Base-by-base conservation (phyloP, 2,888 invertebrate genomes). In the Cryptocheilus praepositus region DNA sequence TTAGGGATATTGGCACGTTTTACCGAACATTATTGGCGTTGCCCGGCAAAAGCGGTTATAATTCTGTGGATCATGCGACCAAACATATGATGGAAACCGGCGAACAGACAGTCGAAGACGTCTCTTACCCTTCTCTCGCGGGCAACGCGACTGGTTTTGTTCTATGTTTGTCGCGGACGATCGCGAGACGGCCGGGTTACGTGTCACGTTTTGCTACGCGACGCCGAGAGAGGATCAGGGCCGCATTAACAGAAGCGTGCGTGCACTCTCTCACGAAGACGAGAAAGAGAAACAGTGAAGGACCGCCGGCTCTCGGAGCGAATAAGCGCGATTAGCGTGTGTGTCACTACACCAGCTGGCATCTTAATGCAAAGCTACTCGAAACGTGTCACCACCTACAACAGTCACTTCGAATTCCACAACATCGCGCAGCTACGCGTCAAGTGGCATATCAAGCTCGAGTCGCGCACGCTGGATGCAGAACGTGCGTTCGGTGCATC, bases 1-100 rank as follows among this genome's bases (percentile, higher is more conserved):
- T 82, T 79, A 82, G 79, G 77, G 67, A 78, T 73, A 79, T 75
- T 80, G 74, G 79, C 79, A 79, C 69, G 75, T 76, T 70, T 61
- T 67, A 49, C 63, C 43, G 53, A 69, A 70, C 36, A 11, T 36
- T 58, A 49, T 49, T 18, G 49, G 49, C 49, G 5, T 16, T 13
- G 18, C 49, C 36, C 36, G 36, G 13, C 36, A n/a, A 25, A 53
- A 4, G 15, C 36, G 45, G 22, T 22, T 25, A 44, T 44, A 3
- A 1, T 11, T 11, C 19, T 18, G 15, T 16, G 21, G 45, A 43
- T 61, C 66, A 56, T 51, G 21, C n/a, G 25, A 1, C 36, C 36
- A 11, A 36, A 36, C 36, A 7, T 11, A 11, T 11, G 4, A 36
- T 36, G 36, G 36, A 11, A 36, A 36, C 8, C 36, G 3, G 59